phyloP scores from a whole-genome alignment of 2,888 invertebrate species.

The Lacanobia wlatinum region DNA sequence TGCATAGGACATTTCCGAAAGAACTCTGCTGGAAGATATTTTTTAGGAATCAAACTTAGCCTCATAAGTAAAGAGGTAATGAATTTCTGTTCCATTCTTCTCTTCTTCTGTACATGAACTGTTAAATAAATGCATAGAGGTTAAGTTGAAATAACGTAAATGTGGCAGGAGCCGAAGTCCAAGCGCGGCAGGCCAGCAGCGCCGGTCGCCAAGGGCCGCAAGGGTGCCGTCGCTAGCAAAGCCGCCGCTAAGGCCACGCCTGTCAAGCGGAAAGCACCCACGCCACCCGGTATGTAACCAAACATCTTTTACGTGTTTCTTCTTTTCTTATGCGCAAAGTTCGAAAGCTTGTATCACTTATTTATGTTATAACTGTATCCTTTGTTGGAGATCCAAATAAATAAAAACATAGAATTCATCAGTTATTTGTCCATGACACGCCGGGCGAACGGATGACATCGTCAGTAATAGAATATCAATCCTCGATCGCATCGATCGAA shows the following conservation, averaged over 20 bases:
- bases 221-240: constrained; percentile 81
- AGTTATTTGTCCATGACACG: neutral
- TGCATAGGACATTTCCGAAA: no score
- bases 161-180: constrained; percentile 84
- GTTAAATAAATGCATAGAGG: neutral
- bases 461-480: neutral
- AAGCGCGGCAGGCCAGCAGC: constrained; percentile 84
- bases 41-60: no score
- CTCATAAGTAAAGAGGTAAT: neutral
- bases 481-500: neutral
- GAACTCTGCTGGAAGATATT: no score
- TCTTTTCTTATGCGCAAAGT: no score
- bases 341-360: no score
- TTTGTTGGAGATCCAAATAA: no score
- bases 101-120: neutral
- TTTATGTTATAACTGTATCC: no score
- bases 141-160: neutral
- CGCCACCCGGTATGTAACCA: constrained; percentile 82
- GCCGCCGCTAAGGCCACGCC: constrained; percentile 84
- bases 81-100: neutral
- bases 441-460: no score
- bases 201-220: constrained; percentile 81
- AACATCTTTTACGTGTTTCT: neutral
- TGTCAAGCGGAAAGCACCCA: constrained; percentile 88
- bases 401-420: neutral